These are phyloP conservation scores for Sorex araneus DNA, from an alignment of 2,113 vertebrate genomes.

Conservation along the genomic window DNA sequence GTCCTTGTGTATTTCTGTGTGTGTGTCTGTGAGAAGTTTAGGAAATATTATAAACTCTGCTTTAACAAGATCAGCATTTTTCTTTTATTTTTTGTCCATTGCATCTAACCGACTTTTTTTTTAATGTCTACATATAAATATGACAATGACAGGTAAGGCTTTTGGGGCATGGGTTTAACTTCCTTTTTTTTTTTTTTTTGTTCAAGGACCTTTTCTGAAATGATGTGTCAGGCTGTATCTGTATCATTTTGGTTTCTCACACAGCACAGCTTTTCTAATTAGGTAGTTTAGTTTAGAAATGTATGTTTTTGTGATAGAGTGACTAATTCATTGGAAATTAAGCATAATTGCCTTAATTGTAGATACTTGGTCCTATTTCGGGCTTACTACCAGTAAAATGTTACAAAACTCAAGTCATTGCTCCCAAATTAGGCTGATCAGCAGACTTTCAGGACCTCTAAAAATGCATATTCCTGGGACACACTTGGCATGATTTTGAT, in stretches of 20 bases:
- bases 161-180: neutral
- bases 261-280: constrained; percentile 38
- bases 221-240: neutral
- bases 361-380: constrained; percentile 19
- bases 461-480: constrained; percentile 1
- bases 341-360: constrained; percentile 55
- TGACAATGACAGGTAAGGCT: neutral
- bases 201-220: neutral
- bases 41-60: neutral
- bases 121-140: neutral
- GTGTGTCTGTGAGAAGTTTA: neutral
- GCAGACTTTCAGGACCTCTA: neutral
- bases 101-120: neutral
- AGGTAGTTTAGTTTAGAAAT: constrained; percentile 64
- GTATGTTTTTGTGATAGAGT: constrained; percentile 38
- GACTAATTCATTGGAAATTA: constrained; percentile 67
- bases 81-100: neutral
- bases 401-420: neutral
- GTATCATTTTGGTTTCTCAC: constrained; percentile 38
- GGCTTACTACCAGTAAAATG: neutral
- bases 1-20: neutral
- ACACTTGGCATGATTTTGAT: neutral
- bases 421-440: constrained; percentile 37
- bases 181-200: neutral
- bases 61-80: neutral